Percentiles rank a stretch among this genome's conserved stretches.
Conservation (phyloP, 2,113 vertebrate species). For the Coptodon bakossiorum region DNA sequence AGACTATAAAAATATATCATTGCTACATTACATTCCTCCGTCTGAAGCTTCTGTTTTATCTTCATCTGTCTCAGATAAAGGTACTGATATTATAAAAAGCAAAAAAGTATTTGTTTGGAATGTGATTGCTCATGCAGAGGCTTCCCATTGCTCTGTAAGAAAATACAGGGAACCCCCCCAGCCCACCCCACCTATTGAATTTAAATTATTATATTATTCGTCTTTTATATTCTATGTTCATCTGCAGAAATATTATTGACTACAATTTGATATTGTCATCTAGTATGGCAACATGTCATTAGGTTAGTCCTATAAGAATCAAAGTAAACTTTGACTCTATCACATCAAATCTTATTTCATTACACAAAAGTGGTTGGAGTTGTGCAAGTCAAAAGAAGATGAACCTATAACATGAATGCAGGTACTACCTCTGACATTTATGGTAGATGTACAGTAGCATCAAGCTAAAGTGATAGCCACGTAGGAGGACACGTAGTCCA, state of each 20-base stretch:
- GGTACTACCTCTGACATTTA: background rate
- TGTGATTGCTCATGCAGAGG: background rate
- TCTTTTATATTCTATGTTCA: background rate
- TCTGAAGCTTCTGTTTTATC: background rate
- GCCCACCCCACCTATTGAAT: background rate
- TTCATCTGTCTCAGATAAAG: background rate
- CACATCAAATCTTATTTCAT: background rate
- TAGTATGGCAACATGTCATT: background rate
- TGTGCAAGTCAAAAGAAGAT: background rate
- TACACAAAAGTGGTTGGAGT: background rate
- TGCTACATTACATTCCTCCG: background rate
- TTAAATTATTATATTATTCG: background rate
- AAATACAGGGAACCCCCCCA: background rate
- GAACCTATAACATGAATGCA: background rate
- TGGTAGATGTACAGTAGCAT: background rate
- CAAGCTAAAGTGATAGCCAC: background rate
- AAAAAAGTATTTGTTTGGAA: background rate
- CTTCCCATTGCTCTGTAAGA: accelerated
- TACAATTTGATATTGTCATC: background rate
- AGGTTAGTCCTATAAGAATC: background rate
- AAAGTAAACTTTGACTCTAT: background rate
- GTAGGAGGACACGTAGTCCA: background rate
- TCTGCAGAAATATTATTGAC: background rate
- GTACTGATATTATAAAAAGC: background rate
- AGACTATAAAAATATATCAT: background rate